Percentiles rank a stretch among this genome's conserved stretches.
These are phyloP conservation scores for Ammodytes dubius DNA, from an alignment of 2,113 vertebrate species.

Conservation along the genomic window DNA sequence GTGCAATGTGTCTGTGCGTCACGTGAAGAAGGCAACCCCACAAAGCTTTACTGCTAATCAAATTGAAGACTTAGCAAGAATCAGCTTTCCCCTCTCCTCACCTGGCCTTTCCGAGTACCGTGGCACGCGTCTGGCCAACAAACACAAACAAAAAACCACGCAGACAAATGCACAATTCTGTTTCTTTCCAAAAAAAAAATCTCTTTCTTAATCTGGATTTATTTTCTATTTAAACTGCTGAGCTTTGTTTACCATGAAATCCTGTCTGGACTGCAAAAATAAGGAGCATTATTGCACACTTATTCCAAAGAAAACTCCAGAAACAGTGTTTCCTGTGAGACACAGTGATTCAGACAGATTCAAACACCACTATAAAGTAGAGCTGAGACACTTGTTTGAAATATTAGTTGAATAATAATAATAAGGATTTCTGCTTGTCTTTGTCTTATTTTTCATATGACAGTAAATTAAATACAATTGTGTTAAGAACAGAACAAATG, in stretches of 20 bases:
- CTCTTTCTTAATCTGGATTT: neutral
- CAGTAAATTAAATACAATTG: neutral
- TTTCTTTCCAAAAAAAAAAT: neutral
- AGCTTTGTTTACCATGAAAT: conserved; percentile 28
- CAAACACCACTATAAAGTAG: neutral
- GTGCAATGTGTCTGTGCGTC: conserved; percentile 74
- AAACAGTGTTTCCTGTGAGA: neutral
- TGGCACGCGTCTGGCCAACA: conserved; percentile 55
- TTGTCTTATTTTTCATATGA: neutral
- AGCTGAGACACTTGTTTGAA: no score
- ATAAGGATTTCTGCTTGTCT: neutral
- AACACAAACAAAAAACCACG: conserved; percentile 44
- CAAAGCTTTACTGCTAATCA: conserved; percentile 72
- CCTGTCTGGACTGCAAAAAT: conserved; percentile 14
- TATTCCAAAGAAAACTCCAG: neutral
- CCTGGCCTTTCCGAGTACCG: conserved; percentile 34
- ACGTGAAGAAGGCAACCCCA: conserved; percentile 74
- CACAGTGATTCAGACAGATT: neutral
- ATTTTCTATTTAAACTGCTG: conserved; percentile 34
- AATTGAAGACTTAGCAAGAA: conserved; percentile 80
- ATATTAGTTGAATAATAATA: no score
- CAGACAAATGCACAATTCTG: conserved; percentile 38
- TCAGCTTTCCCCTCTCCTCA: conserved; percentile 64
- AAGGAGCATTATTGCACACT: neutral
- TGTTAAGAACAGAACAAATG: neutral